Percentiles rank a stretch among this genome's conserved stretches.
phyloP scores from a whole-genome alignment of 1,140 invertebrate species.

The Zeugodacus cucurbitae region DNA sequence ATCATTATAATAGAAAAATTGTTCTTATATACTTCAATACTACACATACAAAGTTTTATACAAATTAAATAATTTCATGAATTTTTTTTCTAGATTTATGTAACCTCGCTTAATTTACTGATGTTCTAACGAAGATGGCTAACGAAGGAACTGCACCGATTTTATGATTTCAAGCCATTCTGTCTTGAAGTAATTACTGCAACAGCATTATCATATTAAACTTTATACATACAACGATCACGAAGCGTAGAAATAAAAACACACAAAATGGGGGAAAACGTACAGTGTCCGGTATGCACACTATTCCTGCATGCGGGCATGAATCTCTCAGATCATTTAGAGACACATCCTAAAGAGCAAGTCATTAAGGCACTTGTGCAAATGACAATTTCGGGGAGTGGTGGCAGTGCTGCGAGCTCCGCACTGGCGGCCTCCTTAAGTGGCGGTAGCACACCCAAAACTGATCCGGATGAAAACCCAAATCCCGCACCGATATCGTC shows the following conservation, averaged over 20 bases:
- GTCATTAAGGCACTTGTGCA: slow-evolving; percentile 83
- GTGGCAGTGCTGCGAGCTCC: neutral
- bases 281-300: slow-evolving; percentile 84
- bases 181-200: neutral
- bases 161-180: slow-evolving; percentile 23
- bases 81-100: neutral
- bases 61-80: too few species aligned
- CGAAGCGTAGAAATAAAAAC: neutral
- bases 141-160: neutral
- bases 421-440: slow-evolving; percentile 8
- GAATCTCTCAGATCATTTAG: slow-evolving; percentile 79
- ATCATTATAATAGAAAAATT: too few species aligned
- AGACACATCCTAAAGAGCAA: slow-evolving; percentile 87
- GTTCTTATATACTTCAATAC: too few species aligned
- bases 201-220: neutral
- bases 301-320: slow-evolving; percentile 84
- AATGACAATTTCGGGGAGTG: slow-evolving; percentile 56
- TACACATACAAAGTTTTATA: too few species aligned
- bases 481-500: neutral
- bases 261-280: slow-evolving; percentile 68
- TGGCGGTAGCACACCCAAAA: neutral
- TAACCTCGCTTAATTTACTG: neutral
- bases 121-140: slow-evolving; percentile 21
- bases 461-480: neutral
- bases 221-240: neutral